phyloP scores from a whole-genome alignment of 2,888 invertebrate species.

The Listrodromus nycthemerus region DNA sequence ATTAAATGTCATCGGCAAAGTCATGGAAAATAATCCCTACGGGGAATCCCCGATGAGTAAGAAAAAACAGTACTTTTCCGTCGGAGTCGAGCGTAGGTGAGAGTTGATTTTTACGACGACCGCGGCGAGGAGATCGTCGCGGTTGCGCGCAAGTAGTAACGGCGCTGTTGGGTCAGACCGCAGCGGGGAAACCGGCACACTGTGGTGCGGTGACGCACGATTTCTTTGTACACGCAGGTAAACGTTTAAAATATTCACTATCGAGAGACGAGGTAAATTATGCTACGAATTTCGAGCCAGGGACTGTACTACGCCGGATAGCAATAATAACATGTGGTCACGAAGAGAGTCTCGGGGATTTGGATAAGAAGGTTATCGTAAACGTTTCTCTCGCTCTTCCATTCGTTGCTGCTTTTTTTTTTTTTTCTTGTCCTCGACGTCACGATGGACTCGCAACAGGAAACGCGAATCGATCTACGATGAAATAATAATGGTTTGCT shows the following conservation, averaged over 20 bases:
- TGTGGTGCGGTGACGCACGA: not conserved
- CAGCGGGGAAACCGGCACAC: not conserved
- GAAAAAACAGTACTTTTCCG: not conserved
- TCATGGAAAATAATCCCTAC: not conserved
- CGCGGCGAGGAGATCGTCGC: not conserved
- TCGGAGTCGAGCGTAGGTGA: not conserved
- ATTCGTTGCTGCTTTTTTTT: constrained; percentile 5
- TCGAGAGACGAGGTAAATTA: not conserved
- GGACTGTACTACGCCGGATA: not conserved
- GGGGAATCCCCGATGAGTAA: not conserved
- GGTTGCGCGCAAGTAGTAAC: constrained; percentile 57
- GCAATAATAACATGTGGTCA: constrained; percentile 19
- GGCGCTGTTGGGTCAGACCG: constrained; percentile 62
- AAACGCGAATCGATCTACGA: too few relatives aligned
- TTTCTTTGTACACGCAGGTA: constrained; percentile 2
- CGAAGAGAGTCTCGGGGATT: constrained; percentile 36
- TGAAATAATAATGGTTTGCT: not conserved
- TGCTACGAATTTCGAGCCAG: not conserved
- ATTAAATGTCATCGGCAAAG: not conserved
- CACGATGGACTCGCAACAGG: too few relatives aligned
- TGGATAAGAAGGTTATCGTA: constrained; percentile 62
- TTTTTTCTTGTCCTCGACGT: not conserved
- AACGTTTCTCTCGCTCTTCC: constrained; percentile 18
- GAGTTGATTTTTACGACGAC: not conserved
- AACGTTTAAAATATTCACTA: not conserved